Conservation (phyloP, 2,113 vertebrate species). For the Porphyrio hochstetteri region DNA sequence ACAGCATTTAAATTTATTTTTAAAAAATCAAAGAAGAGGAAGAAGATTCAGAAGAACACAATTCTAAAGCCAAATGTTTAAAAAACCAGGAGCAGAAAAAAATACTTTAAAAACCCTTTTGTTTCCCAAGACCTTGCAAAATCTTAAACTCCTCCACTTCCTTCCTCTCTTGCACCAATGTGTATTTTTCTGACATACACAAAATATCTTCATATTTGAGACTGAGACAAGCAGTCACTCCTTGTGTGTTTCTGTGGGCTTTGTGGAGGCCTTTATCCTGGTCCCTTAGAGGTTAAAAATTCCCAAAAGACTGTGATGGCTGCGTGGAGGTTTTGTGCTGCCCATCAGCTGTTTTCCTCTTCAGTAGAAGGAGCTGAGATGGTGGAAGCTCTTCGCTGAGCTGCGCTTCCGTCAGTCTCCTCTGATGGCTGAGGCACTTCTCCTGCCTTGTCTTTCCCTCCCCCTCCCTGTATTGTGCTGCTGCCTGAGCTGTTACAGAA, state of each 20-base stretch:
- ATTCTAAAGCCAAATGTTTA: not conserved
- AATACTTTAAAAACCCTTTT: rapidly evolving
- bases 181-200: not conserved
- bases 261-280: not conserved
- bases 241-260: not conserved
- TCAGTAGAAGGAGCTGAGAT: not conserved
- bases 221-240: not conserved
- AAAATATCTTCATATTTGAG: not conserved
- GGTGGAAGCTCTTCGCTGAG: not conserved
- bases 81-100: not conserved
- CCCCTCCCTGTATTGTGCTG: rapidly evolving
- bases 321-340: not conserved
- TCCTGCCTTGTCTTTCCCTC: not conserved
- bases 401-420: not conserved
- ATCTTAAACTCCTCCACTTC: not conserved
- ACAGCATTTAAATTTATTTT: not conserved
- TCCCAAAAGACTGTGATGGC: not conserved
- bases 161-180: not conserved
- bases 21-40: not conserved
- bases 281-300: not conserved
- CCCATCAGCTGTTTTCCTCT: not conserved
- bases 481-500: not conserved
- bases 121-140: not conserved
- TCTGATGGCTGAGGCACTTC: not conserved
- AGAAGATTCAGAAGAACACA: not conserved